These are phyloP conservation scores for Dicrostonyx torquatus DNA, from an alignment of 2,797 vertebrate genomes.

Conservation along the genomic window DNA sequence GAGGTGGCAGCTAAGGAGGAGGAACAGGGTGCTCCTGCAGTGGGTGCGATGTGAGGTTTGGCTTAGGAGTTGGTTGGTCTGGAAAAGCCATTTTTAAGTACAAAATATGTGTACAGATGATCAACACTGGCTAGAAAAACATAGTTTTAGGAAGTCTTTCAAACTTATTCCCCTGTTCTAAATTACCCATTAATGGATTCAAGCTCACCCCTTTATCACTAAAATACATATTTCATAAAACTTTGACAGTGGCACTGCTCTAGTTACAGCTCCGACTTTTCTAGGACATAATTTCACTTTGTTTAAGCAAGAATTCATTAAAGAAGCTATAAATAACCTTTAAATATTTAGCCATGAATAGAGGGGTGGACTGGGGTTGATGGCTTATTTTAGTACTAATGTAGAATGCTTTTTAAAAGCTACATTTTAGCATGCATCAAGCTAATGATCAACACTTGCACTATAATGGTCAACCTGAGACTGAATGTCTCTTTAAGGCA, in stretches of 20 bases:
- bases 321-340: slow-evolving; percentile 89
- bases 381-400: slow-evolving; percentile 87
- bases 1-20: neutral
- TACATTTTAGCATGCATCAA: slow-evolving; percentile 85
- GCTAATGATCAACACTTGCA: slow-evolving; percentile 85
- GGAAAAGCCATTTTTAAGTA: slow-evolving; percentile 1
- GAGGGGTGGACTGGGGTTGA: slow-evolving; percentile 88
- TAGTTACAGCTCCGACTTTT: slow-evolving; percentile 88
- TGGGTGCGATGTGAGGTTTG: neutral
- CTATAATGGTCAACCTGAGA: slow-evolving; percentile 72
- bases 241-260: slow-evolving; percentile 86
- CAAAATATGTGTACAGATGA: slow-evolving; percentile 13
- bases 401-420: slow-evolving; percentile 84
- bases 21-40: neutral
- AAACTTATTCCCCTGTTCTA: slow-evolving; percentile 68
- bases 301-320: slow-evolving; percentile 90
- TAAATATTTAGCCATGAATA: slow-evolving; percentile 88
- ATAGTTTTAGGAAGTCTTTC: slow-evolving; percentile 59
- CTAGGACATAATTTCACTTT: slow-evolving; percentile 89
- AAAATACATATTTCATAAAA: slow-evolving; percentile 87
- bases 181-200: slow-evolving; percentile 81
- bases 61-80: too few species aligned
- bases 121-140: neutral
- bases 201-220: slow-evolving; percentile 83
- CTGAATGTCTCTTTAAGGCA: slow-evolving; percentile 55